phyloP scores from a whole-genome alignment of 2,888 invertebrate species.

The Pecten maximus region DNA sequence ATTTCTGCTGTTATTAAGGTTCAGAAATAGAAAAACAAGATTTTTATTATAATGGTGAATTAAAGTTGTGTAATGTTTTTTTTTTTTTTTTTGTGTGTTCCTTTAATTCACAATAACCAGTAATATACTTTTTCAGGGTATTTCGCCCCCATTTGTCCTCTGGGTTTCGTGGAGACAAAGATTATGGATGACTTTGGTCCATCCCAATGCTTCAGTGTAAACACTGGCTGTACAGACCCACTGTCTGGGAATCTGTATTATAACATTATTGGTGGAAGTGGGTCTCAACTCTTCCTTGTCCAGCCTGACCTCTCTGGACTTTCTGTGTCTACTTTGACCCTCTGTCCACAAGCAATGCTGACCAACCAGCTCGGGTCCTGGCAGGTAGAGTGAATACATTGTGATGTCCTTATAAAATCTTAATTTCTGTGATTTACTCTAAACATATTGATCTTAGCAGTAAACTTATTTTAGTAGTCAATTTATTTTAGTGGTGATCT shows the following conservation, averaged over 20 bases:
- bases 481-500: too few species aligned
- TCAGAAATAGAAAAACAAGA: neutral
- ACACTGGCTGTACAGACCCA: constrained; percentile 34
- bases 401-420: too few species aligned
- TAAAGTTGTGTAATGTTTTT: neutral
- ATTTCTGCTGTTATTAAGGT: too few species aligned
- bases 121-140: neutral
- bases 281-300: constrained; percentile 25
- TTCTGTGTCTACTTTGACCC: neutral
- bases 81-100: neutral
- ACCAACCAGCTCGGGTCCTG: neutral
- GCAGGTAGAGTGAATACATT: too few species aligned
- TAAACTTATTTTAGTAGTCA: too few species aligned
- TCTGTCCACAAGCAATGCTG: neutral
- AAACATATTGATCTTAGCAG: too few species aligned
- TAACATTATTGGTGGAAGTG: neutral
- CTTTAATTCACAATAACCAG: too few species aligned
- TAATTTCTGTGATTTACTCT: too few species aligned
- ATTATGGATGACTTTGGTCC: neutral
- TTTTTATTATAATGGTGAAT: too few species aligned
- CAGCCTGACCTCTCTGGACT: neutral
- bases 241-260: constrained; percentile 15
- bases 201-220: neutral
- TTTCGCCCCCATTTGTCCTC: neutral
- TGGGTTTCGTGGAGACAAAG: neutral